Conservation (phyloP, 2,797 vertebrate species). For the Mustela erminea region DNA sequence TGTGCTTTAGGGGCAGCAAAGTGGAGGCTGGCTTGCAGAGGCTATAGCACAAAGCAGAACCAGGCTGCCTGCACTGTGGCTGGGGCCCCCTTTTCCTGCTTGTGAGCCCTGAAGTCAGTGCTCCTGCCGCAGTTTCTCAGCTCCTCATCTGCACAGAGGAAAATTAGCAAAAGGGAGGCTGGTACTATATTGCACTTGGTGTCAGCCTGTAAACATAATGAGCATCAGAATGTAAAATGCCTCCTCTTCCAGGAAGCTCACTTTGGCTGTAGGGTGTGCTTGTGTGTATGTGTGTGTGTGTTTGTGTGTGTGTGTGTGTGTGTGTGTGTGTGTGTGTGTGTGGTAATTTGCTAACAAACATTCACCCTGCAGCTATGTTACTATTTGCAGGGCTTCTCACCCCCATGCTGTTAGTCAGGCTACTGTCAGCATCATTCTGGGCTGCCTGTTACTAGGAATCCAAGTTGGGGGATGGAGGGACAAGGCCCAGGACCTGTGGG, state of each 20-base stretch:
- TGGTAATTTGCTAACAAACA: not conserved
- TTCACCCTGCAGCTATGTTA: not conserved
- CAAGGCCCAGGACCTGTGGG: not conserved
- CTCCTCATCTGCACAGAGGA: not conserved
- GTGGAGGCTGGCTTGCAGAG: not conserved
- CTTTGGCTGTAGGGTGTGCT: not conserved
- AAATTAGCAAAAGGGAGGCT: not conserved
- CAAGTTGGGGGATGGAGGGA: not conserved
- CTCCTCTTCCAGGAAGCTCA: not conserved
- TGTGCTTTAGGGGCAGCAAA: not conserved
- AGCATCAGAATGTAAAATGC: not conserved
- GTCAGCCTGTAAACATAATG: not conserved
- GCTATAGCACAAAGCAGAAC: fast-evolving
- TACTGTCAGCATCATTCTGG: not conserved
- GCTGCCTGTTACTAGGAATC: not conserved
- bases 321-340: not conserved
- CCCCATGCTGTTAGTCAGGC: not conserved
- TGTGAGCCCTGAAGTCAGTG: not conserved
- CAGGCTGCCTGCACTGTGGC: not conserved
- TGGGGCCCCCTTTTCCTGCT: not conserved
- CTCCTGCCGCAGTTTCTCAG: not conserved
- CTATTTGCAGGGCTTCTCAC: not conserved
- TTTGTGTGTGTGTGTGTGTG: no score
- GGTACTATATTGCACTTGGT: not conserved
- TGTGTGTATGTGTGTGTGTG: not conserved